A percentile compares a stretch with the other conserved stretches of the same genome.
phyloP scores from a whole-genome alignment of 2,888 invertebrate genomes.

The Rhaphigaster nebulosa region DNA sequence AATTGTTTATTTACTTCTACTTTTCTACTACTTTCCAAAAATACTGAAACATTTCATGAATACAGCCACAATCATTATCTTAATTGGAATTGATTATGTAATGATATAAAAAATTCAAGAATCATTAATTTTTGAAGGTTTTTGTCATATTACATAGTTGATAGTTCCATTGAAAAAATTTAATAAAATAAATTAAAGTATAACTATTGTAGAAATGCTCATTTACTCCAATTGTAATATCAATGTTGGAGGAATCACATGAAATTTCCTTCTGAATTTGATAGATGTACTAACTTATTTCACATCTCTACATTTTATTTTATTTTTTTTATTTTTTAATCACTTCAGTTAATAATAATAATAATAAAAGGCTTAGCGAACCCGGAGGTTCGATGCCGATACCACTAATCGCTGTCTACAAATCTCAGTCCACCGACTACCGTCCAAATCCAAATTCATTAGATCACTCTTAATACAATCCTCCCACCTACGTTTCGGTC shows the following conservation, averaged over 20 bases:
- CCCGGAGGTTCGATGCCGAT: too few relatives aligned
- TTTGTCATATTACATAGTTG: not conserved
- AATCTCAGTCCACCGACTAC: too few relatives aligned
- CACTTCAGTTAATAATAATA: too few relatives aligned
- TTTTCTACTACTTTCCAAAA: not conserved
- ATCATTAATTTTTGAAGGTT: not conserved
- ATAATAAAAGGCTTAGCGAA: too few relatives aligned
- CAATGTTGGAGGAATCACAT: not conserved
- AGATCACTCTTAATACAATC: too few relatives aligned
- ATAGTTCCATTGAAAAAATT: not conserved
- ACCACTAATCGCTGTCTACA: too few relatives aligned
- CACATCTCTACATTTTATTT: too few relatives aligned
- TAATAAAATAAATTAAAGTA: not conserved
- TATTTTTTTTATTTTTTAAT: too few relatives aligned
- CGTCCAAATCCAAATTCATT: too few relatives aligned
- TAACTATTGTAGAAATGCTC: not conserved
- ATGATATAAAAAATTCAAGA: not conserved
- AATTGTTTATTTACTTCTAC: not conserved
- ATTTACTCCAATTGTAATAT: not conserved
- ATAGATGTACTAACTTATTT: too few relatives aligned
- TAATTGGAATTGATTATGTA: not conserved
- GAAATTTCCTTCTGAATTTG: too few relatives aligned
- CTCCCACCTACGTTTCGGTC: too few relatives aligned
- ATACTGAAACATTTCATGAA: not conserved
- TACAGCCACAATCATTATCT: not conserved